These are phyloP conservation scores for Hypena proboscidalis DNA, from an alignment of 2,888 invertebrate genomes.

Conservation along the genomic window DNA sequence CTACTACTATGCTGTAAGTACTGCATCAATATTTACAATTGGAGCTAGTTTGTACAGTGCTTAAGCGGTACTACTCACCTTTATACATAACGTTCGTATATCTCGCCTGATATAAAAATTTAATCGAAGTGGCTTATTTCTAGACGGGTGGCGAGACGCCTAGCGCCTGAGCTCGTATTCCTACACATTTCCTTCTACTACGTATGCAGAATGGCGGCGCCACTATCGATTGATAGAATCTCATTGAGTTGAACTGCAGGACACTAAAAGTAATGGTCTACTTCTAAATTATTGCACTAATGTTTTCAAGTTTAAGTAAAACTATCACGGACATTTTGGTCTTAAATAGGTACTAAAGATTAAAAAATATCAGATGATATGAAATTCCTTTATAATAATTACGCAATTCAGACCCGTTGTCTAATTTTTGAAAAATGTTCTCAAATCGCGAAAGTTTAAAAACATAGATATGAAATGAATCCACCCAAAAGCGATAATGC, in stretches of 20 bases:
- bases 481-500: conserved; percentile 36
- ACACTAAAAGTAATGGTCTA: conserved; percentile 3
- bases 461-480: too few species aligned
- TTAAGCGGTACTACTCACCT: too few species aligned
- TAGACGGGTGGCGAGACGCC: conserved; percentile 22
- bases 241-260: conserved; percentile 34
- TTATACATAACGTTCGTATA: conserved; percentile 26
- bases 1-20: too few species aligned
- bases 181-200: conserved; percentile 7
- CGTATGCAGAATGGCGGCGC: conserved; percentile 16
- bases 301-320: conserved; percentile 1
- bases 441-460: too few species aligned
- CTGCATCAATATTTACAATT: too few species aligned
- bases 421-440: too few species aligned
- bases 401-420: too few species aligned
- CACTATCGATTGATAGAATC: conserved; percentile 32
- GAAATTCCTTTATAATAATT: too few species aligned
- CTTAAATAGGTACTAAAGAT: conserved; percentile 26
- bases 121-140: conserved; percentile 34
- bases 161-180: too few species aligned
- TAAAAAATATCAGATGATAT: conserved; percentile 40
- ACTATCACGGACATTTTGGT: conserved; percentile 6
- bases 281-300: not conserved
- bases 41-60: too few species aligned
- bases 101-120: conserved; percentile 35